phyloP scores from a whole-genome alignment of 2,797 vertebrate species.

The Microcaecilia unicolor region DNA sequence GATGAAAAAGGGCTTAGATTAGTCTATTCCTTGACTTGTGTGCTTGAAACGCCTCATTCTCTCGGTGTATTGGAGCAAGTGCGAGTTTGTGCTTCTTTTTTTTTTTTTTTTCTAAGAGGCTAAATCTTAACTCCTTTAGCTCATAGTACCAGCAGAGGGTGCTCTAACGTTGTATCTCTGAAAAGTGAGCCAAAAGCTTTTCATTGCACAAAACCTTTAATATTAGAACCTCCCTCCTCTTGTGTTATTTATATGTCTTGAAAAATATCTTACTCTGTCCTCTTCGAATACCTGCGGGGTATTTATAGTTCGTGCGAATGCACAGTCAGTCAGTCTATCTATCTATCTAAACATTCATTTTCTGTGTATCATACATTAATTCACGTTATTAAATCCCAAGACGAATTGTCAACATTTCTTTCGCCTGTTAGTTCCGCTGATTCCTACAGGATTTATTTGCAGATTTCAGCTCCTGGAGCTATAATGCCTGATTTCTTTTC shows the following conservation, averaged over 20 bases:
- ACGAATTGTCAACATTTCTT: slow-evolving; percentile 68
- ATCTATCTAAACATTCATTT: slow-evolving; percentile 22
- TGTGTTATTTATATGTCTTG: slow-evolving; percentile 52
- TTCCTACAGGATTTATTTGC: slow-evolving; percentile 67
- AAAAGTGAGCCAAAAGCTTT: too few relatives aligned
- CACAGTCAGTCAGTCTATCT: too few relatives aligned
- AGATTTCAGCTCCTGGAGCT: slow-evolving; percentile 53
- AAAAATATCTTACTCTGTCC: slow-evolving; percentile 57
- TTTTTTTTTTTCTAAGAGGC: too few relatives aligned
- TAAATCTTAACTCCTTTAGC: too few relatives aligned
- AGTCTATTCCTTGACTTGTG: not conserved
- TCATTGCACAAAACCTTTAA: slow-evolving; percentile 24
- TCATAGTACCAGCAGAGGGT: slow-evolving; percentile 82
- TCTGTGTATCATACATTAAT: slow-evolving; percentile 33
- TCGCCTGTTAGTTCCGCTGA: slow-evolving; percentile 63
- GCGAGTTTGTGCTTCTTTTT: not conserved
- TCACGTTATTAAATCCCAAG: slow-evolving; percentile 48
- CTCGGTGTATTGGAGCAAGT: too few relatives aligned
- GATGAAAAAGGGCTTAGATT: slow-evolving; percentile 4
- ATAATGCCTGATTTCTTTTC: slow-evolving; percentile 58
- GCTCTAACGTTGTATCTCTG: slow-evolving; percentile 65
- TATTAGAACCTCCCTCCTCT: slow-evolving; percentile 40
- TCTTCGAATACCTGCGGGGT: slow-evolving; percentile 39
- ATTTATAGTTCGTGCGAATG: slow-evolving; percentile 27
- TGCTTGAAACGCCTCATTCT: not conserved